Evolutionary conservation across 1,140 invertebrate species (phyloP), one percentile per base, ranked within the genome.

Genomic region (Parapsyche elsis): DNA sequence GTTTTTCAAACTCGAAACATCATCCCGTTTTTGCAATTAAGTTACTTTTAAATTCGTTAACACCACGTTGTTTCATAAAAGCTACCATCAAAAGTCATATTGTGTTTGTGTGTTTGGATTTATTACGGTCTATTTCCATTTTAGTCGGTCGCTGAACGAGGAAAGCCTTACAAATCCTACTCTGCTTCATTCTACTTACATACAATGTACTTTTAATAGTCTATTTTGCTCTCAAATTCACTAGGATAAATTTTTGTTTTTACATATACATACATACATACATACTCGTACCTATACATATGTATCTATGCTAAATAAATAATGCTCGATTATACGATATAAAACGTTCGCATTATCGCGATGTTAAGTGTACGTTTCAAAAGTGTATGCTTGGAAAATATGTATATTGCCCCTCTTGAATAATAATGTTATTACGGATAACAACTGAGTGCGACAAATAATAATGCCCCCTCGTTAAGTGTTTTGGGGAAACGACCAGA

Each of bases 381-480:
- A 53, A 75, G 24, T n/a, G n/a, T 71, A 23, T 67, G 23, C 9
- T 30, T 67, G 21, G 14, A 9, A 67, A 67, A 67, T 67, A 23
- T 67, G 64, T 30, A 67, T 24, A 4, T 30, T 57, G 21, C 24
- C 21, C 24, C 49, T 24, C n/a, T 46, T 75, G 73, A 75, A 53
- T 75, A 46, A 75, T 75, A 46, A 57, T 49, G 46, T 75, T 75
- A 75, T 75, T 75, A 75, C 45, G 14, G 5, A 14, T 75, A 75
- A 75, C 45, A 73, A 73, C 38, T 49, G 49, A 57, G 49, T 75
- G 71, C 73, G 73, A 75, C 23, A 75, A 53, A 46, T 53, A 75
- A 75, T 75, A 75, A 75, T 75, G 46, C 23, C 38, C 45, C 24
- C 44, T 75, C 73, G 46, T 75, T 75, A 75, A 75, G 24, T 75